Percentiles rank a stretch among this genome's conserved stretches.
These are phyloP conservation scores for Manis crassicaudata DNA, from an alignment of 2,797 vertebrate genomes.

Conservation along the genomic window DNA sequence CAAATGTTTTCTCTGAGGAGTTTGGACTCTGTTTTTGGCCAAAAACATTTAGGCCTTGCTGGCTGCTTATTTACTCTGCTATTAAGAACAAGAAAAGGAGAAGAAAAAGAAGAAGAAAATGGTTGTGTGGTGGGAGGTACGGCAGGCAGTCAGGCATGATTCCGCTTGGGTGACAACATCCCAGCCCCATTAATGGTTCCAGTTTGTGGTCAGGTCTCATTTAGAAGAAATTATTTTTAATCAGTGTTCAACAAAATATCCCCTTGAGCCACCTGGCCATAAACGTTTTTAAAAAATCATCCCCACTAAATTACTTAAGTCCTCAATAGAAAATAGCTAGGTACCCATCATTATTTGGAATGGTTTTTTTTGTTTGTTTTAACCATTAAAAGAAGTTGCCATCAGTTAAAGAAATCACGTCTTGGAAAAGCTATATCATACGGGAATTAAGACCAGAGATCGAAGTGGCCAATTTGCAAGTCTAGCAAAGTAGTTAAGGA, in stretches of 20 bases:
- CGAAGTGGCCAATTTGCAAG: background rate
- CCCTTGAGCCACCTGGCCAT: conserved; percentile 88
- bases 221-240: conserved; percentile 93
- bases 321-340: conserved; percentile 89
- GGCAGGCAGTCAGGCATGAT: conserved; percentile 83
- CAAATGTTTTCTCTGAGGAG: conserved; percentile 90
- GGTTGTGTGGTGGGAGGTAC: conserved; percentile 79
- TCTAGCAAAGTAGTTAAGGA: background rate
- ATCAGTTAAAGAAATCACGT: conserved; percentile 82
- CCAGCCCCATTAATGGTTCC: conserved; percentile 88
- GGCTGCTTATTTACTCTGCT: conserved; percentile 88
- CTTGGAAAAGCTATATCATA: conserved; percentile 76
- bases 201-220: conserved; percentile 91
- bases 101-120: conserved; percentile 78
- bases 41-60: conserved; percentile 87
- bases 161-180: conserved; percentile 86
- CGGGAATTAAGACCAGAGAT: conserved; percentile 76
- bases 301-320: conserved; percentile 88
- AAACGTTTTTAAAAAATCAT: conserved; percentile 77
- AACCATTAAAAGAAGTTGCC: conserved; percentile 78
- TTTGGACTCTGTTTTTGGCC: conserved; percentile 89
- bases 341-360: conserved; percentile 87
- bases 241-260: conserved; percentile 89
- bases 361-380: conserved; percentile 55
- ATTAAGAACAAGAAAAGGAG: conserved; percentile 84